Evolutionary conservation across 1,140 invertebrate species (phyloP).

Genomic region (Tetragnatha versicolor): DNA sequence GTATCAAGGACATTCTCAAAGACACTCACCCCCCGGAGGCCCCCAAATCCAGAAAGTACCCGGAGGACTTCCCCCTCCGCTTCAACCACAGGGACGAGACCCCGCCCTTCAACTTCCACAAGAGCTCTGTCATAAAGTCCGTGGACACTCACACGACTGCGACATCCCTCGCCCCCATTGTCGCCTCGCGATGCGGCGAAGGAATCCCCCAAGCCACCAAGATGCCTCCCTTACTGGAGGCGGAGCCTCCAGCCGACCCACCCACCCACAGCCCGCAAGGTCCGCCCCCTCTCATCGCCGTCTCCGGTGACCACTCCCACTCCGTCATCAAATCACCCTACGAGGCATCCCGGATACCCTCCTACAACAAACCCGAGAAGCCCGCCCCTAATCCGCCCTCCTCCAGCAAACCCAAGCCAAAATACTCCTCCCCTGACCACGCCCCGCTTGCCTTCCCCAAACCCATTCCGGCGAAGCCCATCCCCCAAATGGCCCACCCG

Average conservation of each 20-base stretch:
- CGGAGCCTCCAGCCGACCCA: slow-evolving; percentile 22
- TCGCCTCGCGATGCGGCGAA: slow-evolving; percentile 29
- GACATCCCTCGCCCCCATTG: slow-evolving; percentile 24
- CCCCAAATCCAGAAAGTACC: background rate
- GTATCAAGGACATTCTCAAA: slow-evolving; percentile 47
- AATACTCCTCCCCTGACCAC: slow-evolving; percentile 5
- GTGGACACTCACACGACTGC: slow-evolving; percentile 15
- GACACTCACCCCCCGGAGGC: slow-evolving; percentile 18
- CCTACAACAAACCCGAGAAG: slow-evolving; percentile 1
- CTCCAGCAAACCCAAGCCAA: slow-evolving; percentile 32
- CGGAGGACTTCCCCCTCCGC: slow-evolving; percentile 15
- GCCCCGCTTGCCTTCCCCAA: slow-evolving; percentile 12
- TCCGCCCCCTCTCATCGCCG: slow-evolving; percentile 45
- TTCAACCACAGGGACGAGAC: background rate
- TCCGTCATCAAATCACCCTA: slow-evolving; percentile 13
- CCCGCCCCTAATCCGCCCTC: slow-evolving; percentile 4
- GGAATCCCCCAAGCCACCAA: slow-evolving; percentile 29
- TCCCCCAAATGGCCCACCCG: slow-evolving; percentile 27
- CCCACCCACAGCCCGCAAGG: slow-evolving; percentile 35
- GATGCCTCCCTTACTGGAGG: slow-evolving; percentile 42
- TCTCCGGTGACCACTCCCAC: slow-evolving; percentile 22
- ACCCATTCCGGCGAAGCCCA: slow-evolving; percentile 33
- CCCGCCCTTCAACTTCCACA: slow-evolving; percentile 21
- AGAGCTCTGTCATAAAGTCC: background rate
- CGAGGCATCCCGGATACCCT: background rate